Base-by-base conservation (phyloP, 1,140 invertebrate genomes). In the Drosophila repletoides region DNA sequence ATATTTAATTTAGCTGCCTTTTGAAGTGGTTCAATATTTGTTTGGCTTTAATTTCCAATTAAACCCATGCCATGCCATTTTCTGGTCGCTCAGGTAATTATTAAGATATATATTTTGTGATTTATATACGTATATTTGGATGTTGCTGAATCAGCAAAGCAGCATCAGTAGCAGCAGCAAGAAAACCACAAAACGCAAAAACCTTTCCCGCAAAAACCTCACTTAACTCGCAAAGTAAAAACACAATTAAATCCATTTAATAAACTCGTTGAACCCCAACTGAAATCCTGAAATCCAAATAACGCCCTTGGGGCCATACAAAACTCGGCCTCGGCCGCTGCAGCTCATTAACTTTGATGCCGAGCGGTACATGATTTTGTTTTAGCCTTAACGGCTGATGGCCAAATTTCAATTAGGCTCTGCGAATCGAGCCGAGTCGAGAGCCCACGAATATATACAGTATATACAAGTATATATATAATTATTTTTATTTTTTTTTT, bases 161-260 rank as follows among this genome's bases (percentile, higher is more conserved):
- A n/a, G n/a, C n/a, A n/a, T n/a, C n/a, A n/a, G n/a, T n/a, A n/a
- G n/a, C n/a, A n/a, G n/a, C n/a, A n/a, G n/a, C n/a, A n/a, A n/a
- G 19, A 48, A 48, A 34, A 38, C 49, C 60, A 6, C 29, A 40
- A 38, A 45, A 24, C 28, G 31, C 29, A n/a, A n/a, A n/a, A n/a
- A n/a, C n/a, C n/a, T n/a, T n/a, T n/a, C n/a, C n/a, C 38, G 53
- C 48, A 48, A 28, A 66, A 76, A 29, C 46, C 65, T 55, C 65
- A 22, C 22, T 22, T 71, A 9, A 9, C 28, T 24, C 17, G 36
- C 31, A 60, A 38, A 38, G 12, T 55, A 56, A 59, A 56, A 81
- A 49, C 45, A 81, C 73, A 83, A 83, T 83, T 83, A 76, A 83
- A 81, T 83, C 73, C 79, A 65, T 83, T 77, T 64, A 84, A 83